These are phyloP conservation scores for Ceratosolen fusciceps DNA, from an alignment of 1,140 invertebrate genomes.

Conservation along the genomic window DNA sequence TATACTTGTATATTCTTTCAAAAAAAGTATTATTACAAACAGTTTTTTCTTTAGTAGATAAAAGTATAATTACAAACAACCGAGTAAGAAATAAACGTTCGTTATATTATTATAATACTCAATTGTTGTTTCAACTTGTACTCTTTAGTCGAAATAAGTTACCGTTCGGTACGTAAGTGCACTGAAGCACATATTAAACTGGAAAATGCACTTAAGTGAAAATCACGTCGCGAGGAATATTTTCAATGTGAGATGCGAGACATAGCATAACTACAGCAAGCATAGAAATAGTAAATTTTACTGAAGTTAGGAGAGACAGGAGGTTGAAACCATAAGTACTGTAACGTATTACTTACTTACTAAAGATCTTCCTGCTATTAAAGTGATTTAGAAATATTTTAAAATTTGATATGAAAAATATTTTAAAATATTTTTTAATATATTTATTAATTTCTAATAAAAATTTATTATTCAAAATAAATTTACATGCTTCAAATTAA, in stretches of 20 bases:
- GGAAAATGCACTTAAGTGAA: conserved; percentile 24
- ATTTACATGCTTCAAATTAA: too few relatives aligned
- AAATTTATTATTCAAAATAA: too few relatives aligned
- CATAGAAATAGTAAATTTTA: too few relatives aligned
- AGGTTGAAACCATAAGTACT: not conserved
- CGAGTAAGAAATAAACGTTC: too few relatives aligned
- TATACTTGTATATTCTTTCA: not conserved
- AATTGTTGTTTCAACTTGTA: not conserved
- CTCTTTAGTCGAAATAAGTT: not conserved
- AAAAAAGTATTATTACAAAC: too few relatives aligned
- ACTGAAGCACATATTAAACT: not conserved
- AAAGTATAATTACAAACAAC: too few relatives aligned
- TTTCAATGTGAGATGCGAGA: not conserved
- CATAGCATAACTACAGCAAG: not conserved
- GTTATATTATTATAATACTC: not conserved
- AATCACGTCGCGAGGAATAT: not conserved
- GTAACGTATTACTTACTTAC: conserved; percentile 10
- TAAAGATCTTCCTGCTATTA: not conserved
- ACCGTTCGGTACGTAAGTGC: conserved; percentile 8
- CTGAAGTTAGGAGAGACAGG: too few relatives aligned
- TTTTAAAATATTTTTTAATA: too few relatives aligned
- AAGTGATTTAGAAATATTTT: too few relatives aligned
- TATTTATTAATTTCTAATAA: too few relatives aligned
- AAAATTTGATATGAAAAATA: too few relatives aligned
- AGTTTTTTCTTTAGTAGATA: too few relatives aligned